Evolutionary conservation across 1,140 invertebrate genomes (phyloP), one percentile per base, ranked within the genome.

Genomic region (Drosophila erecta): DNA sequence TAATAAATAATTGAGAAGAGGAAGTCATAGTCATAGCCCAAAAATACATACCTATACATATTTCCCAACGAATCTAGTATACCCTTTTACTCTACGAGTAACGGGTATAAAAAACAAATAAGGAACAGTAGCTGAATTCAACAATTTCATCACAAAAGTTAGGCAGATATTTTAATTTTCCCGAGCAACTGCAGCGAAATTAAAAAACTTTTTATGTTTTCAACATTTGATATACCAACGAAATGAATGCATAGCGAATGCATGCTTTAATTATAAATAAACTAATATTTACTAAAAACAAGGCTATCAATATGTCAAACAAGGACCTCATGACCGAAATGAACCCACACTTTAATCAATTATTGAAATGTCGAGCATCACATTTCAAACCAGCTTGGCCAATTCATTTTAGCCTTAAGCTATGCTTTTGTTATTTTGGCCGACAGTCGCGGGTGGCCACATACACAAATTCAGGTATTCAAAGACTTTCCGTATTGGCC

Each of bases 291-390:
- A 35, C 15, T n/a, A 3, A 44, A 77, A 73, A 56, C 57, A 81
- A 59, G 60, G 22, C 38, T 83, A 81, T 73, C 67, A 77, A 62
- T 59, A 15, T 65, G 33, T 17, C 38, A 60, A 51, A 51, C 33
- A 41, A 46, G 8, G n/a, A 24, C 22, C 37, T 17, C 5, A 1
- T 30, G 27, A 64, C 43, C 50, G 20, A 17, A 8, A 49, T 62
- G 44, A 50, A 40, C 50, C 27, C 47, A 12, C 7, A 2, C 8
- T 17, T 3, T 12, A 27, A 44, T 55, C 20, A 55, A 49, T 57
- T 70, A 70, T 56, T 47, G 4, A 69, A 56, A 38, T 24, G n/a
- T 11, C 7, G 8, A 4, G 46, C 43, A 44, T 30, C 22, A 15
- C 24, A 33, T 6, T 30, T 10, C 30, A 46, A 44, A 46, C 27